Conservation (phyloP, 2,888 invertebrate species). For the Eupeodes latifasciatus region DNA sequence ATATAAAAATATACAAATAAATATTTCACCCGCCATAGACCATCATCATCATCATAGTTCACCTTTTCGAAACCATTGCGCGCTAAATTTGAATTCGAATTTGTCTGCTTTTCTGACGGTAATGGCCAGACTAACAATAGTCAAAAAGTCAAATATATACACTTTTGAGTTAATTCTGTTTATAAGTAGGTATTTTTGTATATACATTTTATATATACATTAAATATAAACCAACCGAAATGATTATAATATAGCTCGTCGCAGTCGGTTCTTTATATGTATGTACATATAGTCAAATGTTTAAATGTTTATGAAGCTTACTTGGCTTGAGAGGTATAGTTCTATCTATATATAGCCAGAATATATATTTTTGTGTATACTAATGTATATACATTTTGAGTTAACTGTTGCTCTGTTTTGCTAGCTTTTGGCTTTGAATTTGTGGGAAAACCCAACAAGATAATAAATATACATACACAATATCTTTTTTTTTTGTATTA, state of each 20-base stretch:
- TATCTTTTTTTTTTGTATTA: slow-evolving; percentile 14
- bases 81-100: slow-evolving; percentile 13
- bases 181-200: slow-evolving; percentile 1
- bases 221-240: slow-evolving; percentile 10
- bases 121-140: slow-evolving; percentile 40
- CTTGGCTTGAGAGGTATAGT: not conserved
- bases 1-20: slow-evolving; percentile 2
- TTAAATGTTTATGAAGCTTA: not conserved
- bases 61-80: not conserved
- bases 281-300: not conserved
- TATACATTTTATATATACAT: not conserved
- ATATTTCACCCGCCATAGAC: slow-evolving; percentile 14
- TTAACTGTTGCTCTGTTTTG: slow-evolving; percentile 70
- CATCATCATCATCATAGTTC: not conserved
- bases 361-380: slow-evolving; percentile 28
- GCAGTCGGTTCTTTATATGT: not conserved
- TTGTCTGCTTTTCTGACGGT: slow-evolving; percentile 29
- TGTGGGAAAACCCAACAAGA: slow-evolving; percentile 70
- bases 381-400: slow-evolving; percentile 18
- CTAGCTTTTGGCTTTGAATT: slow-evolving; percentile 73
- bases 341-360: slow-evolving; percentile 19
- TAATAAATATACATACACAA: slow-evolving; percentile 43
- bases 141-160: slow-evolving; percentile 8
- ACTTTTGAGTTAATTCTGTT: slow-evolving; percentile 16
- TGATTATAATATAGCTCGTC: slow-evolving; percentile 27